A percentile compares a stretch with the other conserved stretches of the same genome.
These are phyloP conservation scores for Theodoxus fluviatilis DNA, from an alignment of 2,888 invertebrate genomes.

Conservation along the genomic window DNA sequence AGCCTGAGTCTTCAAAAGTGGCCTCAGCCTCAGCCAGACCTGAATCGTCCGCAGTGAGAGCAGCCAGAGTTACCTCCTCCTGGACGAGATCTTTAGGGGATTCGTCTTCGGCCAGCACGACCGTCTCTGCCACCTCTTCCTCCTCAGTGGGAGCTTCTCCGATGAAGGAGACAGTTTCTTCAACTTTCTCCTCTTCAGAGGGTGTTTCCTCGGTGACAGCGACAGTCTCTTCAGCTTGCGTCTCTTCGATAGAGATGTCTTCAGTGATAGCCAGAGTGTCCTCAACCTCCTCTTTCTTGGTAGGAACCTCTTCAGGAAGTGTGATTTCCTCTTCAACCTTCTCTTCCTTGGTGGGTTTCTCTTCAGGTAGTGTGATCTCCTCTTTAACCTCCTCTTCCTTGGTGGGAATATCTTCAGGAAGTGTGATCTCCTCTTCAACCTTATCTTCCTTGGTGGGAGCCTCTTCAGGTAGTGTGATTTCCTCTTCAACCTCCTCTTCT, in stretches of 20 bases:
- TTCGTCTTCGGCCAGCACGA: constrained; percentile 21
- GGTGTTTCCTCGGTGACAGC: constrained; percentile 15
- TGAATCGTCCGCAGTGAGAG: constrained; percentile 28
- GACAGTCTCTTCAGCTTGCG: constrained; percentile 18
- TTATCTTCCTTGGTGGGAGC: constrained; percentile 24
- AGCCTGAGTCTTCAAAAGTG: constrained; percentile 5
- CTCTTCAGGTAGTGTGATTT: constrained; percentile 19
- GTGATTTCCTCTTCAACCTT: neutral
- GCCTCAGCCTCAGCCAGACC: constrained; percentile 24
- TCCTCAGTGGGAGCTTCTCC: constrained; percentile 17
- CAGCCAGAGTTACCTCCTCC: constrained; percentile 26
- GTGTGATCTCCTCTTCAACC: constrained; percentile 12
- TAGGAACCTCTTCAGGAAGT: neutral
- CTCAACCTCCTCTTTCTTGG: constrained; percentile 3
- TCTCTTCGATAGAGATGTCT: neutral
- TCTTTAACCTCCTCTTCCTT: constrained; percentile 24
- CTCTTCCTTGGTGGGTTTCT: constrained; percentile 8
- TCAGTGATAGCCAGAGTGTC: neutral
- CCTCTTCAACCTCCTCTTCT: constrained; percentile 20
- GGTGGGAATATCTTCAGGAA: constrained; percentile 15
- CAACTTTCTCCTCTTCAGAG: constrained; percentile 7
- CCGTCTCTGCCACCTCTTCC: neutral
- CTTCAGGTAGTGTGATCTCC: constrained; percentile 24
- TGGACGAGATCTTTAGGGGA: neutral
- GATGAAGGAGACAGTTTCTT: constrained; percentile 10